Evolutionary conservation across 2,113 vertebrate species (phyloP), one percentile per base, ranked within the genome.

Genomic region (Thamnaconus septentrionalis): DNA sequence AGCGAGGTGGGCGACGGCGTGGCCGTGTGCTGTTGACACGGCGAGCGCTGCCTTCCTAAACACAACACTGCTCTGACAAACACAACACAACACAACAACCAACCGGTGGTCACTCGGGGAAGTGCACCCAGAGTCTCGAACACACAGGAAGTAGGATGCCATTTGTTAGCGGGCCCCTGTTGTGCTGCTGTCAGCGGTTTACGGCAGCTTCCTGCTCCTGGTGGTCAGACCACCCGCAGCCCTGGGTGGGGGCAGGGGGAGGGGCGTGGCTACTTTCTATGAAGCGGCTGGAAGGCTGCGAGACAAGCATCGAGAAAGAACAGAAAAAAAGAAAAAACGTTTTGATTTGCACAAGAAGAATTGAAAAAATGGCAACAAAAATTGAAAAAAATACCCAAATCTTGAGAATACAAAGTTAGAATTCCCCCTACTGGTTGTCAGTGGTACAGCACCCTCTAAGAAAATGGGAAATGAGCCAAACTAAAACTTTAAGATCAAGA

Each of bases 61-160:
- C 66, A 57, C 81, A 87, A 86, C 79, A 86, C 44, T 57, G 43
- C 65, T 31, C 10, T 56, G 68, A 66, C 71, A 75, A 88, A 79
- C 61, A 72, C 77, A 82, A 82, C 78, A 82, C 75, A 88, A 79
- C 61, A 72, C 77, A 82, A 82, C 78, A 82, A 77, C 53, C 39
- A 18, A 43, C 67, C 2, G 10, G 53, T 6, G 53, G 61, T 63
- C 70, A 78, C 56, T 76, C 58, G 39, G 18, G 18, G 73, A 85
- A 81, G 81, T 87, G 85, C 11, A 3, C 78, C 81, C 70, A 69
- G 18, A 31, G 18, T 31, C 18, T 74, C 77, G 62, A 18, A 8
- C 60, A 66, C 41, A 40, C 2, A 55, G 88, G 86, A 88, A 89
- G 69, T 55, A 69, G 73, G 80, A 73, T 66, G 76, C 61, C 53